Evolutionary conservation across 2,888 invertebrate genomes (phyloP).

Genomic region (Amitus sp.): DNA sequence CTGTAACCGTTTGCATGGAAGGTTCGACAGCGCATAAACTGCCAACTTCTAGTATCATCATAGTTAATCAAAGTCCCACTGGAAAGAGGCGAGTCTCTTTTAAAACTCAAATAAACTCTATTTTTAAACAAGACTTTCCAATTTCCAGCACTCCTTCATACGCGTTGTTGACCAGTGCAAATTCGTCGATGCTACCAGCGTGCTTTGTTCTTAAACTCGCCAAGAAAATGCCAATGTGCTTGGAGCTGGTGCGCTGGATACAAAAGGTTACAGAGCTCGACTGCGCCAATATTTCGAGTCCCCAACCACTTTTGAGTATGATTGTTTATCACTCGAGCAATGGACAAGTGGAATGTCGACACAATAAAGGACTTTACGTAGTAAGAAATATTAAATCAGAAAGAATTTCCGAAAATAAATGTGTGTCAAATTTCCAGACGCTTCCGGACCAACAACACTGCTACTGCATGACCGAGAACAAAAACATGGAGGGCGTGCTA

Average conservation of each 20-base stretch:
- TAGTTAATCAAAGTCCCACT: slow-evolving; percentile 74
- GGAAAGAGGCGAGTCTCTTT: slow-evolving; percentile 75
- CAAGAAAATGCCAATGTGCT: slow-evolving; percentile 87
- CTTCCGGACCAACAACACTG: slow-evolving; percentile 94
- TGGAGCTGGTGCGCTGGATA: slow-evolving; percentile 77
- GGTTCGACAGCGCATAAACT: slow-evolving; percentile 87
- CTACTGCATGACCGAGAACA: slow-evolving; percentile 90
- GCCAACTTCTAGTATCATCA: slow-evolving; percentile 78
- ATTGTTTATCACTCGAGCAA: slow-evolving; percentile 83
- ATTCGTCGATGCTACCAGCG: slow-evolving; percentile 91
- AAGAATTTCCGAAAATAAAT: no score
- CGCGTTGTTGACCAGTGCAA: slow-evolving; percentile 80
- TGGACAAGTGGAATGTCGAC: slow-evolving; percentile 77
- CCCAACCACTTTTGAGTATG: slow-evolving; percentile 77
- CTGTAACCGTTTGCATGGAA: slow-evolving; percentile 90
- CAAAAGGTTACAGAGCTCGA: slow-evolving; percentile 72
- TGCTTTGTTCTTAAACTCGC: slow-evolving; percentile 87
- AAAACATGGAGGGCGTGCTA: slow-evolving; percentile 78
- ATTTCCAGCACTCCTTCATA: slow-evolving; percentile 78
- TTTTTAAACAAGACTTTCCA: background rate
- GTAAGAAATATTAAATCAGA: no score
- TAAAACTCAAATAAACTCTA: background rate
- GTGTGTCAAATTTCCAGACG: slow-evolving; percentile 75
- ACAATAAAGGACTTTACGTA: slow-evolving; percentile 85
- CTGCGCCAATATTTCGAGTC: slow-evolving; percentile 68